Evolutionary conservation across 2,113 vertebrate species (phyloP), one percentile per base, ranked within the genome.

Genomic region (Trogon melanurus): DNA sequence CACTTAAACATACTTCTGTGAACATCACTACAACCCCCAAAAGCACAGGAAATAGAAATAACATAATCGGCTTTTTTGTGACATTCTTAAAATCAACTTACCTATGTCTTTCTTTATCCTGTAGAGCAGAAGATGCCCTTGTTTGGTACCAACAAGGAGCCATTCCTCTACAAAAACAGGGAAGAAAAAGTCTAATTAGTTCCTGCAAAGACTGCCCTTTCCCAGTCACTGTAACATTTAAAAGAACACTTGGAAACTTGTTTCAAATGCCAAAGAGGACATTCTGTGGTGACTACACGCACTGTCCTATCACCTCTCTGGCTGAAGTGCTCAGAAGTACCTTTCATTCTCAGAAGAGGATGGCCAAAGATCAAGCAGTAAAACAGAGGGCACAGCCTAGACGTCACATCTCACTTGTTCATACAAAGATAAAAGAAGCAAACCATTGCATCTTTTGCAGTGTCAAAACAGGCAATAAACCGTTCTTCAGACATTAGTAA

Each of bases 91-190:
- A 75, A 62, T 78, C 41, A 53, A 91, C 97, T 97, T 95, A 99
- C 99, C 99, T 95, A 94, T 60, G 23, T 99, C 99, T 67, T 99
- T 99, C 91, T 98, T 99, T 93, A 99, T 99, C 85, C 98, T 98
- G 88, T 99, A 99, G 73, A 99, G 98, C 8, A 99, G 98, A 45
- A 99, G 99, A 96, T 99, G 99, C 7, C 99, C 99, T 85, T 99
- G 99, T 96, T 99, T 99, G 47, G 99, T 99, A 76, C 99, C 99
- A 87, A 99, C 99, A 48, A 99, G 98, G 78, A 99, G 99, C 98
- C 99, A 99, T 95, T 99, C 99, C 95, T 99, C 99, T 99, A 97
- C 32, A 97, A 96, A 95, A 58, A 62, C 15, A 2, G 1, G 26
- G 79, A 23, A 95, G 9, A 90, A 85, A 45, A 13, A 34, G 41